phyloP scores from a whole-genome alignment of 2,888 invertebrate genomes.

The Morpho helenor region DNA sequence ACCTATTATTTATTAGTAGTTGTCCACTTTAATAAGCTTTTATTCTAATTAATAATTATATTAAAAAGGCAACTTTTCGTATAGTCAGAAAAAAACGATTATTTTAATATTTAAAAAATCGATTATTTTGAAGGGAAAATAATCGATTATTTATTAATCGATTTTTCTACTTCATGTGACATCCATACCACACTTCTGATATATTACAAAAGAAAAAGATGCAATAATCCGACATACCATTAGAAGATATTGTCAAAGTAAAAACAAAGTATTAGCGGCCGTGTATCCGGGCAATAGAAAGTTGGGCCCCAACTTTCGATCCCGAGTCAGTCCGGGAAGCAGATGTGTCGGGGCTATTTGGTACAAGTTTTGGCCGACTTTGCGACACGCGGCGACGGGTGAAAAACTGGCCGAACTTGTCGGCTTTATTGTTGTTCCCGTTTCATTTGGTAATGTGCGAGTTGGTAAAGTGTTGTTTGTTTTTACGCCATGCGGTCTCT shows the following conservation, averaged over 20 bases:
- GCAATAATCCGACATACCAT: constrained; percentile 9
- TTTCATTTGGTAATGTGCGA: constrained; percentile 23
- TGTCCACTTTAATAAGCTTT: too few species aligned
- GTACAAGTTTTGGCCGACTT: constrained; percentile 26
- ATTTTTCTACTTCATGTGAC: too few species aligned
- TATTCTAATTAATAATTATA: too few species aligned
- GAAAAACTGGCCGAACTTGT: constrained; percentile 25
- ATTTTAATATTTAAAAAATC: too few species aligned
- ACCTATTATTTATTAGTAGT: too few species aligned
- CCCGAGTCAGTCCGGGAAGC: constrained; percentile 24
- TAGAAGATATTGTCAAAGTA: constrained; percentile 21
- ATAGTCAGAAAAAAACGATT: too few species aligned
- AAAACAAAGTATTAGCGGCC: constrained; percentile 21
- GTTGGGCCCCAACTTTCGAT: constrained; percentile 26
- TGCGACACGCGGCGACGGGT: constrained; percentile 25
- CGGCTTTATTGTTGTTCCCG: constrained; percentile 12
- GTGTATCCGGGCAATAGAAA: constrained; percentile 28
- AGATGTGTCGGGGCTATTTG: constrained; percentile 26
- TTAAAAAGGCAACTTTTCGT: too few species aligned
- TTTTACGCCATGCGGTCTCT: not conserved
- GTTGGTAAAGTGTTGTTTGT: constrained; percentile 8
- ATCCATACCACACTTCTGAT: not conserved
- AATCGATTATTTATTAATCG: too few species aligned
- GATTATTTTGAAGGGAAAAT: too few species aligned
- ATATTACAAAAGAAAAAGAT: not conserved